A percentile compares a stretch with the other conserved stretches of the same genome.
These are phyloP conservation scores for Aphidius gifuensis DNA, from an alignment of 1,140 invertebrate genomes.

Conservation along the genomic window DNA sequence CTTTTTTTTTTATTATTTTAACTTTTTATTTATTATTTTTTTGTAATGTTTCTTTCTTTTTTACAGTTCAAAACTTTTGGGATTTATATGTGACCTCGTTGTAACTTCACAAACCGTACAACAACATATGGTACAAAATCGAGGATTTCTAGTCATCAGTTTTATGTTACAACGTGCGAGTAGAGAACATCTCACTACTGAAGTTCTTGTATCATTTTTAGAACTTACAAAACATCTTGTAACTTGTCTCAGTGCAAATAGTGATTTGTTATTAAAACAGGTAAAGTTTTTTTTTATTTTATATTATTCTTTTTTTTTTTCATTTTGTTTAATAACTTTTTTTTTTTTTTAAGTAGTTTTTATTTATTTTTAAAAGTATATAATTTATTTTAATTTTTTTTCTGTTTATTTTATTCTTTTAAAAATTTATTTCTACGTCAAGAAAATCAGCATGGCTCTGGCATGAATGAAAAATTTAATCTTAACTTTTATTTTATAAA, in stretches of 20 bases:
- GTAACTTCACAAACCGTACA: constrained; percentile 96
- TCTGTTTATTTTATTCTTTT: too few species aligned
- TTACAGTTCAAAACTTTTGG: constrained; percentile 90
- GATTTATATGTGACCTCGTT: constrained; percentile 95
- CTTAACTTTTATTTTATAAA: too few species aligned
- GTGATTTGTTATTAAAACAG: constrained; percentile 93
- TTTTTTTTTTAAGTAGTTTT: background rate
- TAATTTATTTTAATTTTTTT: too few species aligned
- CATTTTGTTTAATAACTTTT: background rate
- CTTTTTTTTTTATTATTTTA: constrained; percentile 6
- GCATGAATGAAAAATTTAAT: too few species aligned
- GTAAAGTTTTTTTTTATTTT: constrained; percentile 53
- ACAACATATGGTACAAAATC: constrained; percentile 97
- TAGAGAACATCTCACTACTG: constrained; percentile 88
- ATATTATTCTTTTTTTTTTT: background rate
- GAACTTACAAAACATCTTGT: constrained; percentile 95
- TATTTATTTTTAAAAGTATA: too few species aligned
- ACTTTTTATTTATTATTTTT: background rate
- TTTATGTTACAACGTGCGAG: constrained; percentile 93
- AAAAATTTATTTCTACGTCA: too few species aligned
- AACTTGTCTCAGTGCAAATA: constrained; percentile 87
- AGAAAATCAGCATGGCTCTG: too few species aligned
- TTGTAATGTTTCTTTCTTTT: constrained; percentile 25
- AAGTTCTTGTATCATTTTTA: constrained; percentile 90
- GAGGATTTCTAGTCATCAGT: constrained; percentile 97